phyloP scores from a whole-genome alignment of 1,140 invertebrate species.

The Scaptomyza pallida region DNA sequence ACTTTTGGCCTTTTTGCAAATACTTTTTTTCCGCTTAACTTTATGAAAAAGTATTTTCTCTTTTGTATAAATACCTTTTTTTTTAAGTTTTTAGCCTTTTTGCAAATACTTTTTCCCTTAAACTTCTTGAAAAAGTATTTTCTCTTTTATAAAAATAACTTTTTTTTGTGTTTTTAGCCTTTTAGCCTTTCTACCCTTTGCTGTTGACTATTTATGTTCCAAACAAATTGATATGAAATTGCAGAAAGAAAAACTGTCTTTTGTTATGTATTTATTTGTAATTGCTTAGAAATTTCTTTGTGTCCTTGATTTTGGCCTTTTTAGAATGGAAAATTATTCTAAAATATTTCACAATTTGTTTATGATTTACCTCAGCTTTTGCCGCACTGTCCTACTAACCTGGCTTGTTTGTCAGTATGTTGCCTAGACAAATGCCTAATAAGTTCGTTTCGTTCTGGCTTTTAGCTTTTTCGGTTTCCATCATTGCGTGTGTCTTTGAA shows the following conservation, averaged over 20 bases:
- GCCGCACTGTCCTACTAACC: slow-evolving; percentile 2
- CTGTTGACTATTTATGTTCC: background rate
- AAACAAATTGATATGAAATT: background rate
- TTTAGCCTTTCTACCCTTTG: too few relatives aligned
- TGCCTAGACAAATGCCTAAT: slow-evolving; percentile 40
- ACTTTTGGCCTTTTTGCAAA: too few relatives aligned
- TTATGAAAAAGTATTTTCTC: too few relatives aligned
- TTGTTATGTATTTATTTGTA: background rate
- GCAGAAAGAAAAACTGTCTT: background rate
- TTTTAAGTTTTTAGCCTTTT: too few relatives aligned
- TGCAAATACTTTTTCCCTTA: too few relatives aligned
- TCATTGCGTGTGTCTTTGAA: background rate
- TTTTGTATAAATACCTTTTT: too few relatives aligned
- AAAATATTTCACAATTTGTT: background rate
- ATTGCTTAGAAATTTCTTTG: too few relatives aligned
- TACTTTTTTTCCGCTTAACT: too few relatives aligned
- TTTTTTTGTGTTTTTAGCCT: too few relatives aligned
- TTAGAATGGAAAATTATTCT: background rate
- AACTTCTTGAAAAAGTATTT: too few relatives aligned
- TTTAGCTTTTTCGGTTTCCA: background rate
- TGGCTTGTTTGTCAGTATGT: slow-evolving; percentile 38
- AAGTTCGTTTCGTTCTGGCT: slow-evolving; percentile 2
- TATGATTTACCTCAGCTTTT: background rate
- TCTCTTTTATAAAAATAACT: too few relatives aligned
- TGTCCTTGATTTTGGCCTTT: background rate